Base-by-base conservation (phyloP, 1,140 invertebrate species). In the Drosophila nebulosa region DNA sequence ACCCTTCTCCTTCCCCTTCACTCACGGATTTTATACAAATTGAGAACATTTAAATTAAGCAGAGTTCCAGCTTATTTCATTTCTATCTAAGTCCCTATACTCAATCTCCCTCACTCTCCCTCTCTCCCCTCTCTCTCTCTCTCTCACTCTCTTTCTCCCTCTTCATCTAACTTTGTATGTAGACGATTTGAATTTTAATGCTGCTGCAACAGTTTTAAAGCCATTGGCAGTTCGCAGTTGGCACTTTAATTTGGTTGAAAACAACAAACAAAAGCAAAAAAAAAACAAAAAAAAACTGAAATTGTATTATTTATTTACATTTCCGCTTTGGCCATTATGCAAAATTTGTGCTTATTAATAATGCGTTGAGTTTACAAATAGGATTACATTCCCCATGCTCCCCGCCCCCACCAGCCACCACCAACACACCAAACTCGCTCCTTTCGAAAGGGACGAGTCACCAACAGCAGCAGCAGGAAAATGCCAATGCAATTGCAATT, bases 291-390 rank as follows among this genome's bases (percentile, higher is more conserved):
- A 18, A 42, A 62, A 69, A 18, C 65, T 69, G 67, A 53, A 67
- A 59, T 69, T 69, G 68, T 56, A 74, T 85, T 79, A 84, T 68
- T 77, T 85, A 84, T 85, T 85, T 79, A 74, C 73, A 85, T 77
- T 80, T 85, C 73, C 76, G 69, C 59, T 76, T 75, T 85, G 63
- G 56, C 67, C 69, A 85, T 76, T 79, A 73, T 72, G 64, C 57
- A 52, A 84, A 79, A 79, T 72, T 46, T 72, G 59, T 46, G 60
- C 72, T 69, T 72, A 79, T 84, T 76, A 84, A 79, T 85, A 70
- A 76, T 85, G 62, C 66, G 60, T 65, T 51, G 74, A 69, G 71
- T 74, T 85, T 84, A 79, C 76, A 84, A 79, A 85, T 67, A 76
- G 80, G 76, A 84, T 84, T 84, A 85, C 72, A 69, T 36, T 46